Evolutionary conservation across 1,140 invertebrate species (phyloP).

Genomic region (Myzus persicae): DNA sequence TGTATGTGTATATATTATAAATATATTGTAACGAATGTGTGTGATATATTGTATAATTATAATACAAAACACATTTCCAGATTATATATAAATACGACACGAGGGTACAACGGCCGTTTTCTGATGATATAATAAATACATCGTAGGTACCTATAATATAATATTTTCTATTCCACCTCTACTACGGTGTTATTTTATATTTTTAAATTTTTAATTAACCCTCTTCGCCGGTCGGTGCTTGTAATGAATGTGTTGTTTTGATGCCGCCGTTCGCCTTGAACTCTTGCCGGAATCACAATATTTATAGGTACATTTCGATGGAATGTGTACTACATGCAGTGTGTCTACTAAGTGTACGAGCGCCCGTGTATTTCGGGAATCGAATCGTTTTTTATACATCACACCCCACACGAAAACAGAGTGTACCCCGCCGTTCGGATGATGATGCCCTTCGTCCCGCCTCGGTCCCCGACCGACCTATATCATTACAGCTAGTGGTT

Average conservation of each 20-base stretch:
- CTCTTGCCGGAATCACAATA: not conserved
- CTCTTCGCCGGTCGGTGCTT: not conserved
- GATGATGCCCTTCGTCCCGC: not conserved
- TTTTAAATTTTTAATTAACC: conserved; percentile 33
- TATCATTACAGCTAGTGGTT: not conserved
- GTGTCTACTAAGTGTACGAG: not conserved
- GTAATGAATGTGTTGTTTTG: not conserved
- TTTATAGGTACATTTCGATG: conserved; percentile 4
- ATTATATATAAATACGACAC: not conserved
- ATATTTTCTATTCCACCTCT: not conserved
- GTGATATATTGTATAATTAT: no score
- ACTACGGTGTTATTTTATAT: not conserved
- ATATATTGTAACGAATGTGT: not conserved
- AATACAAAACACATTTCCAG: not conserved
- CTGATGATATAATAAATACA: not conserved
- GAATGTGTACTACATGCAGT: not conserved
- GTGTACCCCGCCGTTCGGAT: not conserved
- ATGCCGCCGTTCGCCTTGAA: conserved; percentile 35
- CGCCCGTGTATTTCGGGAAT: not conserved
- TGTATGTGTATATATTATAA: not conserved
- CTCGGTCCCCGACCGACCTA: not conserved
- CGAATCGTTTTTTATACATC: not conserved
- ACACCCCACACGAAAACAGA: conserved; percentile 7
- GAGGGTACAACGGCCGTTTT: not conserved
- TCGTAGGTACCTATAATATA: no score